These are phyloP conservation scores for Caenorhabditis becei DNA, from an alignment of 2,888 invertebrate species.

Conservation along the genomic window DNA sequence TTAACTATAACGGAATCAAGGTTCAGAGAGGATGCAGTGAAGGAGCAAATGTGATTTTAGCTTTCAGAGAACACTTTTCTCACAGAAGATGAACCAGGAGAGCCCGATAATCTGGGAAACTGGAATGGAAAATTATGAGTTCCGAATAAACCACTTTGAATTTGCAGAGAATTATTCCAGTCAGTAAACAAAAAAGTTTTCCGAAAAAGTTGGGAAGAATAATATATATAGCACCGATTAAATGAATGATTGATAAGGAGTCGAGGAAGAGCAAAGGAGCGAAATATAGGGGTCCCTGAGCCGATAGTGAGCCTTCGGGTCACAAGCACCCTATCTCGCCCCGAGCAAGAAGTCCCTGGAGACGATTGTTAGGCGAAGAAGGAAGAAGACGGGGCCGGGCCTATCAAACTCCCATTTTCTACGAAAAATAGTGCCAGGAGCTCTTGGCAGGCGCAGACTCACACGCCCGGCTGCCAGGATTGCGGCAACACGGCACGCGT, in stretches of 20 bases:
- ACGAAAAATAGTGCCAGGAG: slow-evolving; percentile 50
- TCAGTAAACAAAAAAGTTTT: slow-evolving; percentile 16
- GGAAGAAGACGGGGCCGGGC: slow-evolving; percentile 41
- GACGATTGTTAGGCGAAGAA: slow-evolving; percentile 26
- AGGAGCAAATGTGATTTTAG: no score
- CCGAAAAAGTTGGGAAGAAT: slow-evolving; percentile 8
- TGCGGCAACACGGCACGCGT: slow-evolving; percentile 41
- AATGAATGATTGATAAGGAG: slow-evolving; percentile 51
- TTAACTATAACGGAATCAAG: no score
- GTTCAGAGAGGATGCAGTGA: no score
- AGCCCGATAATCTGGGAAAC: background rate
- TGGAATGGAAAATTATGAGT: background rate
- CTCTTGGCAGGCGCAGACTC: background rate
- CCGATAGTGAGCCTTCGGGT: slow-evolving; percentile 52
- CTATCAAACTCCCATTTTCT: slow-evolving; percentile 59
- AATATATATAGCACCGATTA: slow-evolving; percentile 22
- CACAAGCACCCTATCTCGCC: slow-evolving; percentile 47
- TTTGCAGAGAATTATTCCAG: background rate
- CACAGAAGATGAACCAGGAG: background rate
- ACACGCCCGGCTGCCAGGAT: slow-evolving; percentile 11
- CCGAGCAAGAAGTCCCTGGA: slow-evolving; percentile 46
- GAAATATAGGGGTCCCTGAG: slow-evolving; percentile 28
- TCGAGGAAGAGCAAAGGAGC: slow-evolving; percentile 16
- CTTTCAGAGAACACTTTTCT: no score
- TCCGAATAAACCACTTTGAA: no score